phyloP scores from a whole-genome alignment of 1,140 invertebrate species.

The Liolophura sinensis region DNA sequence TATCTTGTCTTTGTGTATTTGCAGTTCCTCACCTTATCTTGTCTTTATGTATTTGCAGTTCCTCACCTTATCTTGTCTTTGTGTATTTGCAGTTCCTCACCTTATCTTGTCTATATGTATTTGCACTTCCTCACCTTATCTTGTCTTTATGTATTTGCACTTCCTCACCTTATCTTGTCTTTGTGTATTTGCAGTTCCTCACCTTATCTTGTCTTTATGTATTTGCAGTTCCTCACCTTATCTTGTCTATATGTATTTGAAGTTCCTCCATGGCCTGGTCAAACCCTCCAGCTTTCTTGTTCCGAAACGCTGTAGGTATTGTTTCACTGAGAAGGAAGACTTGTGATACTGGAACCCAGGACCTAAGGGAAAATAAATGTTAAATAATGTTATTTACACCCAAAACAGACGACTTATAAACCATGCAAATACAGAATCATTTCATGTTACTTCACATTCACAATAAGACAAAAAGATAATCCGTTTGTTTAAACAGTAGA shows the following conservation, averaged over 20 bases:
- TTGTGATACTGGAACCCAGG: conserved; percentile 83
- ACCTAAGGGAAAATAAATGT: conserved; percentile 55
- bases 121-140: conserved; percentile 61
- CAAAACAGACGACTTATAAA: too few relatives aligned
- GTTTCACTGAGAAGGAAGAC: conserved; percentile 79
- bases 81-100: background rate
- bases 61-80: conserved; percentile 50
- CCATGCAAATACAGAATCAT: too few relatives aligned
- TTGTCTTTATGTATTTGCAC: conserved; percentile 75
- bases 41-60: conserved; percentile 68
- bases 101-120: background rate
- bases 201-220: background rate
- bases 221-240: conserved; percentile 58
- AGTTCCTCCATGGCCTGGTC: conserved; percentile 73
- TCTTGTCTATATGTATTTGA: conserved; percentile 73
- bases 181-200: background rate
- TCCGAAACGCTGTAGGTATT: conserved; percentile 65
- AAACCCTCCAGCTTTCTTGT: conserved; percentile 68
- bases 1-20: background rate
- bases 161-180: conserved; percentile 60
- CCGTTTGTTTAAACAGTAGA: too few relatives aligned
- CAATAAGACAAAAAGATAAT: too few relatives aligned
- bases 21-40: conserved; percentile 63
- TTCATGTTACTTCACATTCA: too few relatives aligned
- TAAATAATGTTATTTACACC: too few relatives aligned